Conservation (phyloP, 2,113 vertebrate genomes). For the Suncus etruscus region DNA sequence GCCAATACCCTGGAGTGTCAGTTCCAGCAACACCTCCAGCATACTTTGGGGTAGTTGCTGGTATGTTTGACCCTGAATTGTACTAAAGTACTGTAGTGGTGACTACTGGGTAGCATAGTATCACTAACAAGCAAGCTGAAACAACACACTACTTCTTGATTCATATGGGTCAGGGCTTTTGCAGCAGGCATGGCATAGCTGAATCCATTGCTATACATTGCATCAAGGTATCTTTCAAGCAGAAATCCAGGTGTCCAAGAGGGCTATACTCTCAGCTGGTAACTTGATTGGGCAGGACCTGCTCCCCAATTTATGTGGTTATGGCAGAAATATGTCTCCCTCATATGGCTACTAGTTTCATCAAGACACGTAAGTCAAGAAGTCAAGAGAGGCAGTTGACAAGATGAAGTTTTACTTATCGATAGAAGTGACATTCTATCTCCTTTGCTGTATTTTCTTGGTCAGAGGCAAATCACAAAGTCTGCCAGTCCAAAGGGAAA, state of each 20-base stretch:
- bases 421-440: not conserved
- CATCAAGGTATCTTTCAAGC: not conserved
- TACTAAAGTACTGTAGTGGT: not conserved
- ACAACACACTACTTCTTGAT: not conserved
- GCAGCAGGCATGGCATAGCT: not conserved
- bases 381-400: not conserved
- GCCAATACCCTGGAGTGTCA: no score
- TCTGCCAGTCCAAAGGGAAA: not conserved
- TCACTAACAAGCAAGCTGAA: not conserved
- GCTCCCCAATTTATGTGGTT: not conserved
- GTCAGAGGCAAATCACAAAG: not conserved
- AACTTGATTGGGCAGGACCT: not conserved
- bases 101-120: not conserved
- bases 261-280: slow-evolving; percentile 2
- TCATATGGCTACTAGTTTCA: not conserved
- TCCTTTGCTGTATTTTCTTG: not conserved
- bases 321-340: not conserved
- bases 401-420: not conserved
- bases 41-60: no score
- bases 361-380: not conserved
- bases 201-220: not conserved
- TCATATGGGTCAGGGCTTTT: not conserved
- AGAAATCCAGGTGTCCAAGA: not conserved
- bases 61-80: no score
- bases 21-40: no score